phyloP scores from a whole-genome alignment of 2,888 invertebrate genomes.

The Xestia rhomboidea region DNA sequence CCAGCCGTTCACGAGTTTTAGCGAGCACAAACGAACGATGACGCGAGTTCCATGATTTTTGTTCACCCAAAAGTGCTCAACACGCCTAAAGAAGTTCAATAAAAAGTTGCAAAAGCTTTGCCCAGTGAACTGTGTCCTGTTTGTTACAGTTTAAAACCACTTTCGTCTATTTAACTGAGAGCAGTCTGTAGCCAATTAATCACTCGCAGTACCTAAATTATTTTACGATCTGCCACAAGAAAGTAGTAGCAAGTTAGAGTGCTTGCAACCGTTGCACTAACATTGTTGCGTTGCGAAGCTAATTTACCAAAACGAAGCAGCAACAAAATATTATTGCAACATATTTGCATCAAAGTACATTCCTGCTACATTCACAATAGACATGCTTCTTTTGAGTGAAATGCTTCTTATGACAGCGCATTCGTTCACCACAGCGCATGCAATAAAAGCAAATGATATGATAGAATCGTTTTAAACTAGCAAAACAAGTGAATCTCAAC shows the following conservation, averaged over 20 bases:
- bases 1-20: too few relatives aligned
- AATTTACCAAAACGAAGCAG: constrained; percentile 15
- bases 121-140: not conserved
- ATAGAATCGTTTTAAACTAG: not conserved
- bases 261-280: not conserved
- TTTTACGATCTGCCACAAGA: constrained; percentile 21
- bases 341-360: not conserved
- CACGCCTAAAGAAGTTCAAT: too few relatives aligned
- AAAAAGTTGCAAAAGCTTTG: not conserved
- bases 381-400: too few relatives aligned
- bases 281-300: constrained; percentile 22
- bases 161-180: not conserved
- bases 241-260: constrained; percentile 6
- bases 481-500: not conserved
- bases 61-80: too few relatives aligned
- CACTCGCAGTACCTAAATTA: constrained; percentile 5
- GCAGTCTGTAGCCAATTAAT: not conserved
- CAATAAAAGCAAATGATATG: too few relatives aligned
- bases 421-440: too few relatives aligned
- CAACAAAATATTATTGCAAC: constrained; percentile 19
- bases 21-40: too few relatives aligned
- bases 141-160: not conserved
- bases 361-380: too few relatives aligned
- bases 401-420: not conserved
- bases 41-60: too few relatives aligned